Evolutionary conservation across 2,888 invertebrate species (phyloP).

Genomic region (Enoplolaimus lenunculus): DNA sequence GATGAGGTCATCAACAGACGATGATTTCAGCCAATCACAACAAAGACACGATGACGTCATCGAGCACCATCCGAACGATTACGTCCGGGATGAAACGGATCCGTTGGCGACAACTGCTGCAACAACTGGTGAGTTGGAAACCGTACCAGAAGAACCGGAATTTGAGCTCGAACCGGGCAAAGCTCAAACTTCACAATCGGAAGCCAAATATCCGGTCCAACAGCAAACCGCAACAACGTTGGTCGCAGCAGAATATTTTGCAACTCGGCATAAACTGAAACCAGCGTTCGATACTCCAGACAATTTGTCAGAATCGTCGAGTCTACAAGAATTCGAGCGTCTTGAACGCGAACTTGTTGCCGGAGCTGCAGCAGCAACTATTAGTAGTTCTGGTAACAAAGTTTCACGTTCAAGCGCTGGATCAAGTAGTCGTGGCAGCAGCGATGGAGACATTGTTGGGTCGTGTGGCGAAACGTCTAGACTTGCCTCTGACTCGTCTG

Average conservation of each 20-base stretch:
- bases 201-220: not conserved
- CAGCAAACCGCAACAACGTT: not conserved
- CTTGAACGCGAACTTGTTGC: conserved; percentile 33
- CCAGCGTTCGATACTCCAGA: conserved; percentile 11
- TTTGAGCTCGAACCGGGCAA: conserved; percentile 25
- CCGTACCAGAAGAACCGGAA: conserved; percentile 34
- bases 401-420: no score
- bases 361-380: no score
- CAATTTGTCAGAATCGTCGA: conserved; percentile 24
- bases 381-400: no score
- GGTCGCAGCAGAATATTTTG: not conserved
- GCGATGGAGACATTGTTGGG: no score
- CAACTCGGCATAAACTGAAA: not conserved
- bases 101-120: not conserved
- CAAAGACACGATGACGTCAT: no score
- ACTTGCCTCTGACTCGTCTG: conserved; percentile 28
- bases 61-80: not conserved
- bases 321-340: conserved; percentile 34
- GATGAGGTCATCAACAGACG: no score
- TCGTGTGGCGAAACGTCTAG: conserved; percentile 30
- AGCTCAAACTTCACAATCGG: not conserved
- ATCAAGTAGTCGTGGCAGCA: no score
- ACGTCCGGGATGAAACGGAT: not conserved
- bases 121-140: conserved; percentile 25
- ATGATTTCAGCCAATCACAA: no score